These are phyloP conservation scores for Pseudococcus viburni DNA, from an alignment of 2,888 invertebrate genomes.

Conservation along the genomic window DNA sequence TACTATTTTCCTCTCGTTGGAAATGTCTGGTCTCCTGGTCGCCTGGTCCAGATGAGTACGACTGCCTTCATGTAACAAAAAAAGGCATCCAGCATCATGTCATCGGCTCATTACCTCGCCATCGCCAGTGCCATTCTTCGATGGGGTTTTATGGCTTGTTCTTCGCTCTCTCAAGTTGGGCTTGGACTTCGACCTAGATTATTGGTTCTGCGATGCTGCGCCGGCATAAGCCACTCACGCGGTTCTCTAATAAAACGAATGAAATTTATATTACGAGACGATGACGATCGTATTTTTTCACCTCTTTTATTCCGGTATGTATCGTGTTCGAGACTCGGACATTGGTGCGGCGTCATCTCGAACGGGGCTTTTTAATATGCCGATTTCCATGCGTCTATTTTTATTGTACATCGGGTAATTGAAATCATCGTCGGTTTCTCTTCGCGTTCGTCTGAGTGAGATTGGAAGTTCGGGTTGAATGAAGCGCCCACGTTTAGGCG, in stretches of 20 bases:
- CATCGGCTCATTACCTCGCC: conserved; percentile 20
- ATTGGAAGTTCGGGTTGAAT: no score
- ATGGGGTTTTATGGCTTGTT: neutral
- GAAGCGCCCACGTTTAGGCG: no score
- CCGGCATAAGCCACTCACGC: neutral
- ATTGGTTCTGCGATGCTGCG: neutral
- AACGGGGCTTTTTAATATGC: neutral
- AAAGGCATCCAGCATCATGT: neutral
- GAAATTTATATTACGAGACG: conserved; percentile 21
- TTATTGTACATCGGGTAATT: neutral
- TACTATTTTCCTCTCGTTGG: no score
- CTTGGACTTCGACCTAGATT: conserved; percentile 10
- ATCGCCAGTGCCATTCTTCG: conserved; percentile 9
- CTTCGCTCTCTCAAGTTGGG: neutral
- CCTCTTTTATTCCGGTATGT: neutral
- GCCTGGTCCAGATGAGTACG: neutral
- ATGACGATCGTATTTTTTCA: conserved; percentile 19
- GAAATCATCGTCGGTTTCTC: neutral
- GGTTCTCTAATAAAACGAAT: conserved; percentile 5
- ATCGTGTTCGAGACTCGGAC: neutral
- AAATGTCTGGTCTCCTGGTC: no score
- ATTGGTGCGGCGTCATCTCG: neutral
- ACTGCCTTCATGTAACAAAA: conserved; percentile 7
- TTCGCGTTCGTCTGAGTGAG: neutral
- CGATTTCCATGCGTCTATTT: conserved; percentile 5